These are phyloP conservation scores for Ranitomeya variabilis DNA, from an alignment of 2,113 vertebrate genomes.

Conservation along the genomic window DNA sequence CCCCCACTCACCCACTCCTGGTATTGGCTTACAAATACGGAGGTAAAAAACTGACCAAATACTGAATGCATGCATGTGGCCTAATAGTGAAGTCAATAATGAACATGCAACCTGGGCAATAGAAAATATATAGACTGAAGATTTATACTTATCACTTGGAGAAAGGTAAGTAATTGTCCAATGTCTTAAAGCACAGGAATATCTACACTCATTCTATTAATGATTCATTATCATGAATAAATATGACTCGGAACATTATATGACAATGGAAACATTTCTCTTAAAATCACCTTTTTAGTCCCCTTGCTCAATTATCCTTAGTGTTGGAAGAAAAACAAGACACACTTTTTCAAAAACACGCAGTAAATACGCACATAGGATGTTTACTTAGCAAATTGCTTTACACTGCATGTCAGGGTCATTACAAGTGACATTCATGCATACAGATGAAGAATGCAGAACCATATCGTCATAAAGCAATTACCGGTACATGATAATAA, in stretches of 20 bases:
- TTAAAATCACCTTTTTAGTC: neutral
- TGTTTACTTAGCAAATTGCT: constrained; percentile 51
- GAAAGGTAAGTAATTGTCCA: neutral
- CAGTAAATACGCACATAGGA: constrained; percentile 39
- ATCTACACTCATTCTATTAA: neutral
- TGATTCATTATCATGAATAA: constrained; percentile 2
- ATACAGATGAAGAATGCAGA: constrained; percentile 57
- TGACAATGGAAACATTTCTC: neutral
- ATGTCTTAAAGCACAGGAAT: neutral
- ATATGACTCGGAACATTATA: neutral
- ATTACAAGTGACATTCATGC: constrained; percentile 12
- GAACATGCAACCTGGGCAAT: neutral
- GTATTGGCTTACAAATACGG: too few relatives aligned
- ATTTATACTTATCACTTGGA: neutral
- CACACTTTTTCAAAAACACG: neutral
- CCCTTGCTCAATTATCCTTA: neutral
- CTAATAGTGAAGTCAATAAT: neutral
- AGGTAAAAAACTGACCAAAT: too few relatives aligned
- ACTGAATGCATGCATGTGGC: too few relatives aligned
- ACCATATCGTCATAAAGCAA: constrained; percentile 60
- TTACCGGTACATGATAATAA: constrained; percentile 57
- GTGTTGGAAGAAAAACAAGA: constrained; percentile 18
- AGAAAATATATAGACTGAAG: neutral
- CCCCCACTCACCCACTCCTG: too few relatives aligned
- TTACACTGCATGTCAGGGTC: constrained; percentile 17